Conservation (phyloP, 2,888 invertebrate genomes). For the Carabus problematicus region DNA sequence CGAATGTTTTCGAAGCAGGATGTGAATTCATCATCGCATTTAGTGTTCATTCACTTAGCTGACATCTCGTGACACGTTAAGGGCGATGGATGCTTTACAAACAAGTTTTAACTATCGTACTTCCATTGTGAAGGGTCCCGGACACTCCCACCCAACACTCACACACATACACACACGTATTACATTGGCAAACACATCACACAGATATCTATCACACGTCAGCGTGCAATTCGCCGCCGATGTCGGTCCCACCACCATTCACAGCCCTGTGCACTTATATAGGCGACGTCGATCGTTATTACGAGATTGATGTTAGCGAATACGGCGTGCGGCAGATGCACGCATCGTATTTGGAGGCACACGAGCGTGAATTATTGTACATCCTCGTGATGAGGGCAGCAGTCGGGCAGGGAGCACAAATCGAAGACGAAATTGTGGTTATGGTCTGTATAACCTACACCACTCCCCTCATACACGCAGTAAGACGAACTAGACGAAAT, state of each 20-base stretch:
- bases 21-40: background rate
- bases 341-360: constrained; percentile 3
- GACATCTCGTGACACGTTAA: constrained; percentile 7
- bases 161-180: constrained; percentile 3
- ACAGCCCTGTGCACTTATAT: background rate
- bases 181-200: no score
- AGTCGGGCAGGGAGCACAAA: background rate
- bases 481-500: no score
- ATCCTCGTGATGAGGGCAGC: constrained; percentile 11
- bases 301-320: constrained; percentile 16
- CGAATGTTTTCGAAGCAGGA: no score
- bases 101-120: constrained; percentile 10
- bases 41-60: constrained; percentile 6
- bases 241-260: background rate
- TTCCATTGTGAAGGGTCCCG: background rate
- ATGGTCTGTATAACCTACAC: no score
- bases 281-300: constrained; percentile 13
- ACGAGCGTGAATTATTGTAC: constrained; percentile 24
- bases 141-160: constrained; percentile 1
- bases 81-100: constrained; percentile 6
- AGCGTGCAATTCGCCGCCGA: background rate
- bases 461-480: no score
- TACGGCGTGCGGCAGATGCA: constrained; percentile 7
- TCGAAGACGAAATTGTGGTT: constrained; percentile 1
- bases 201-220: no score